phyloP scores from a whole-genome alignment of 2,888 invertebrate species.

The Marasmarcha lunaedactyla region DNA sequence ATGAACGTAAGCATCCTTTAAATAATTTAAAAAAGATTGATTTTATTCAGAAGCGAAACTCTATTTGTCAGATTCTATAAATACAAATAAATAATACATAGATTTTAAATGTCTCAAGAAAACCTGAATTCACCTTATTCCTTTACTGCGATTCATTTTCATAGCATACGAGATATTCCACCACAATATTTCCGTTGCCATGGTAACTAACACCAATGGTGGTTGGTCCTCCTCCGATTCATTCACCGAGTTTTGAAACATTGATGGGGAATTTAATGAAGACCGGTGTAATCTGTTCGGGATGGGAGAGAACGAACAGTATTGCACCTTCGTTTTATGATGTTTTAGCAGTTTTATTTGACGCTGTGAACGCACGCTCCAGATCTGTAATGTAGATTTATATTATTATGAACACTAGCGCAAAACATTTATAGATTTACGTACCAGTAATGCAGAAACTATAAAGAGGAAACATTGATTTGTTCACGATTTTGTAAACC shows the following conservation, averaged over 20 bases:
- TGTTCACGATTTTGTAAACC: too few species aligned
- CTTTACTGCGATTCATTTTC: slow-evolving; percentile 26
- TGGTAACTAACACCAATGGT: slow-evolving; percentile 63
- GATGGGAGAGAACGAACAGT: slow-evolving; percentile 62
- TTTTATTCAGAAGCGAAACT: too few species aligned
- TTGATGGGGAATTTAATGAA: slow-evolving; percentile 17
- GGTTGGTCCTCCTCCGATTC: slow-evolving; percentile 32
- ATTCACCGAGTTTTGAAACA: slow-evolving; percentile 11
- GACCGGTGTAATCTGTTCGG: slow-evolving; percentile 40
- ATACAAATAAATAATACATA: too few species aligned
- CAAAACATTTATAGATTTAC: too few species aligned
- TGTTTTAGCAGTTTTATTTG: slow-evolving; percentile 49
- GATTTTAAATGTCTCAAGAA: too few species aligned
- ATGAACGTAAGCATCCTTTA: too few species aligned
- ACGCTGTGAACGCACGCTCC: slow-evolving; percentile 51
- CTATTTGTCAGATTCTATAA: too few species aligned
- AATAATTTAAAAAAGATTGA: too few species aligned
- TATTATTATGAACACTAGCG: too few species aligned
- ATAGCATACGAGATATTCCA: slow-evolving; percentile 54
- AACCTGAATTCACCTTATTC: slow-evolving; percentile 27
- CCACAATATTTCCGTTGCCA: slow-evolving; percentile 71
- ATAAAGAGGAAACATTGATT: too few species aligned
- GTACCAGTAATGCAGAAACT: too few species aligned
- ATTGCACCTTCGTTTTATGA: slow-evolving; percentile 65
- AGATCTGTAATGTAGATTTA: slow-evolving; percentile 39